Conservation (phyloP, 2,797 vertebrate genomes). For the Arnoldichthys spilopterus region DNA sequence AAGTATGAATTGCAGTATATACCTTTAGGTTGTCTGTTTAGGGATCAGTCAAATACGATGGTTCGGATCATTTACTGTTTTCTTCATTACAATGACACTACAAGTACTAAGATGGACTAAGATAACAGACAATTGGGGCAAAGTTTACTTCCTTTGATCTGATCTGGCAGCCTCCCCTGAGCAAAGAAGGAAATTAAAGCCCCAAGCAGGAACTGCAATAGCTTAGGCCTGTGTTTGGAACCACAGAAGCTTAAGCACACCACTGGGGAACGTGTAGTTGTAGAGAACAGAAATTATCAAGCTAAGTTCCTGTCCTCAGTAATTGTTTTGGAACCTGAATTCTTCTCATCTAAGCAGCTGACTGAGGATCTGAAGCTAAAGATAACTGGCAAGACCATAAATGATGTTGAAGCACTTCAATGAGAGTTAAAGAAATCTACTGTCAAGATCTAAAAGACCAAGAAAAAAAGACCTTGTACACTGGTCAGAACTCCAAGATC, state of each 20-base stretch:
- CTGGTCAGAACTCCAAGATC: too few relatives aligned
- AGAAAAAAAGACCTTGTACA: too few relatives aligned
- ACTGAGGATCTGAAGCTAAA: too few relatives aligned
- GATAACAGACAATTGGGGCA: slow-evolving; percentile 33
- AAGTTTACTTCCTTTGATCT: slow-evolving; percentile 8
- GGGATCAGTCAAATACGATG: background rate
- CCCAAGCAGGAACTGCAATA: background rate
- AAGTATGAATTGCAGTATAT: background rate
- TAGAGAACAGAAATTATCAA: background rate
- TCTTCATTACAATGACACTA: background rate
- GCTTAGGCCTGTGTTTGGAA: background rate
- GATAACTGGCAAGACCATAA: too few relatives aligned
- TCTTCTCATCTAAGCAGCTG: too few relatives aligned
- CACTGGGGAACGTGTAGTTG: background rate
- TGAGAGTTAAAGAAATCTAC: too few relatives aligned
- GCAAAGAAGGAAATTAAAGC: background rate
- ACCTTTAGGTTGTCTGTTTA: background rate
- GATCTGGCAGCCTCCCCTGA: background rate
- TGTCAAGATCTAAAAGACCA: too few relatives aligned
- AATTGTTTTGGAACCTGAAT: background rate
- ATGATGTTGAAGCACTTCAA: too few relatives aligned
- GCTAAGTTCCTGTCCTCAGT: background rate
- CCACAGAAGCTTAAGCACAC: background rate
- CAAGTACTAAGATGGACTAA: background rate
- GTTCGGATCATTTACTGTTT: slow-evolving; percentile 16